Evolutionary conservation across 2,113 vertebrate species (phyloP).

Genomic region (Crotalus helleri): DNA sequence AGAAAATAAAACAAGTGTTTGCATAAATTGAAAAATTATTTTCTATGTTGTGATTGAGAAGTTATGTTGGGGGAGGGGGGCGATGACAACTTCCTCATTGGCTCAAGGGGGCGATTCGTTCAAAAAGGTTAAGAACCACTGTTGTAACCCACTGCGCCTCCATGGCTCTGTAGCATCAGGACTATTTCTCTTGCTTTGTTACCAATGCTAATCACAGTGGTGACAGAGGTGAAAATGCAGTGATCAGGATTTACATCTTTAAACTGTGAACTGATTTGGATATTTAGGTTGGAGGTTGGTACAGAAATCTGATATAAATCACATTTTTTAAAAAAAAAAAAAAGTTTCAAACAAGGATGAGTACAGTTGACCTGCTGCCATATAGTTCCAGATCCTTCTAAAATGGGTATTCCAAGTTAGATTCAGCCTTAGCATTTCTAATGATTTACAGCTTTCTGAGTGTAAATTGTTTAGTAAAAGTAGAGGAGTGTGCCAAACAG

Average conservation of each 20-base stretch:
- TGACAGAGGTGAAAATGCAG: neutral
- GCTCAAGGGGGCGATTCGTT: too few relatives aligned
- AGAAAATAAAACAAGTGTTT: too few relatives aligned
- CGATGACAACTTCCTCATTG: too few relatives aligned
- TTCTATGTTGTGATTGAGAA: too few relatives aligned
- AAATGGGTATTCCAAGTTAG: neutral
- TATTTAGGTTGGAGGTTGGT: too few relatives aligned
- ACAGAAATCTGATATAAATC: neutral
- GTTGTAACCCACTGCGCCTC: neutral
- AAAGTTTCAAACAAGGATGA: neutral
- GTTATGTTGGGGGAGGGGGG: too few relatives aligned
- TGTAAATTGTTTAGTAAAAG: conserved; percentile 22
- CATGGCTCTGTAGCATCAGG: neutral
- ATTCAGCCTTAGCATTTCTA: neutral
- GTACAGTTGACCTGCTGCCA: neutral
- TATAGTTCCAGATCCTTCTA: neutral
- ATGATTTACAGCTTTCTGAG: neutral
- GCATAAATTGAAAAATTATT: too few relatives aligned
- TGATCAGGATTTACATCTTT: neutral
- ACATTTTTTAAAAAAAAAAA: neutral
- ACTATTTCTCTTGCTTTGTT: neutral
- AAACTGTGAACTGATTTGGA: neutral
- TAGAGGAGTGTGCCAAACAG: neutral
- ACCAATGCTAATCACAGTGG: neutral
- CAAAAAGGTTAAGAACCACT: too few relatives aligned